Evolutionary conservation across 1,140 invertebrate genomes (phyloP), one percentile per base, ranked within the genome.

Genomic region (Orius insidiosus): DNA sequence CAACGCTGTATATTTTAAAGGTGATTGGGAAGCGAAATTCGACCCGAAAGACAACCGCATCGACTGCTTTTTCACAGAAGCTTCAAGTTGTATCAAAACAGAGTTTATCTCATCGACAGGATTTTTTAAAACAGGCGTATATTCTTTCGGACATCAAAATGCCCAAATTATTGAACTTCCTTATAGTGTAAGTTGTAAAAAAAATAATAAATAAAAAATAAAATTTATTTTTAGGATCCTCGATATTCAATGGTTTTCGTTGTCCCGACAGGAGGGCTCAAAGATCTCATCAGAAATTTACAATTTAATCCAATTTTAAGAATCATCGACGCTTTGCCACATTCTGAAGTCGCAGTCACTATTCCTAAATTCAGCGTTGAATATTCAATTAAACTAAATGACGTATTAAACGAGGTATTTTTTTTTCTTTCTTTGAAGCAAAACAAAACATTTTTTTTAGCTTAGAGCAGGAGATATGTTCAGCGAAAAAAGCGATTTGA

Each of bases 1-100:
- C 0, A 87, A 83, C 54, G 76, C 77, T 0, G 60, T 89, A 13
- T 85, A 80, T 57, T 90, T 92, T 62, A 87, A 84, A 64, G 85
- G 81, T 8, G 63, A 67, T 24, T 92, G 86, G 86, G 67, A 71
- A 41, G 62, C 69, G 4, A 70, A 75, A 1, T 90, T 92, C 54
- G 73, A 85, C 55, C 53, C 55, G n/a, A 58, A 63, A 1, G 55
- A 53, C 0, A 88, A 85, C 0, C 53, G 48, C 1, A 35, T 54
- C 0, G 56, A 59, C 33, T 74, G 72, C 53, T 87, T 87, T 59
- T 53, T 63, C 18, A 55, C 60, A 5, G 56, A 57, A 3, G 55
- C 58, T 2, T 53, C 55, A 0, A 55, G 56, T 9, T 76, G 71
- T 35, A 55, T 60, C 8, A 57, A 68, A 13, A 66, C 70, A 1